Evolutionary conservation across 2,888 invertebrate species (phyloP).

Genomic region (Zhengitettix transpicula): DNA sequence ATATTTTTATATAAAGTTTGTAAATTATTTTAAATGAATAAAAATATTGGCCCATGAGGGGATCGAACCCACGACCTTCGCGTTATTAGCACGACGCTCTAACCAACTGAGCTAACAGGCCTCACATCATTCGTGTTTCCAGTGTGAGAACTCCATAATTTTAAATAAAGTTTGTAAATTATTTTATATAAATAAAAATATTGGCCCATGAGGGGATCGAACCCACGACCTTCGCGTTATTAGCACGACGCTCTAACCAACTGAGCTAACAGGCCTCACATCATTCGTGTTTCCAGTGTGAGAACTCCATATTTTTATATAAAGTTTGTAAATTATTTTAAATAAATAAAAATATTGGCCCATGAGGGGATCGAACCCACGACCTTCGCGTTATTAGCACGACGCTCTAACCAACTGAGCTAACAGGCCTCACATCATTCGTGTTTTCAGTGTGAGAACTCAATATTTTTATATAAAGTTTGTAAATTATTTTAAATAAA

Average conservation of each 20-base stretch:
- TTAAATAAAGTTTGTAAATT: too few species aligned
- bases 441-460: too few species aligned
- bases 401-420: constrained; percentile 1
- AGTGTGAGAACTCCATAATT: too few species aligned
- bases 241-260: constrained; percentile 1
- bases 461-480: too few species aligned
- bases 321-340: too few species aligned
- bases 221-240: constrained; percentile 1
- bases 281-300: too few species aligned
- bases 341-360: background rate
- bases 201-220: background rate
- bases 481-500: too few species aligned
- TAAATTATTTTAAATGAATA: too few species aligned
- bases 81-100: constrained; percentile 1
- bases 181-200: too few species aligned
- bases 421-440: background rate
- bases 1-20: too few species aligned
- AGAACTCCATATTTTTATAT: too few species aligned
- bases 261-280: background rate
- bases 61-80: constrained; percentile 1
- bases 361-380: background rate
- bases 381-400: constrained; percentile 1
- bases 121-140: too few species aligned
- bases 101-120: constrained; percentile 1
- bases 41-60: background rate